Base-by-base conservation (phyloP, 35 echinoderm and acorn worm species). In the Apostichopus japonicus region DNA sequence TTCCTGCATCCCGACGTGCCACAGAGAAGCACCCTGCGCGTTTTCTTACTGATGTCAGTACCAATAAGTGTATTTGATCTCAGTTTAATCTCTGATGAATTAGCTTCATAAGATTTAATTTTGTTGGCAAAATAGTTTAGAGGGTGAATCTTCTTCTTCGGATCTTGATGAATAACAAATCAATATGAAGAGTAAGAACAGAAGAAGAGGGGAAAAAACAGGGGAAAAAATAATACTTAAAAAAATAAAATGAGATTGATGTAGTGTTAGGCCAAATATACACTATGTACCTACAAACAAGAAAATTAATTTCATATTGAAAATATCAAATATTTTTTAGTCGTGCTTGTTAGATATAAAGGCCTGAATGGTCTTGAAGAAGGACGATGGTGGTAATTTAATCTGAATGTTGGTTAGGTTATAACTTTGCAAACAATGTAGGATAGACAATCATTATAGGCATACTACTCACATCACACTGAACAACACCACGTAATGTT, bases 21-120 rank as follows among this genome's bases (percentile, higher is more conserved):
- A 58, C 81, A 84, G 81, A 55, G 81, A 55, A 84, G 10, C 54
- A 24, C 21, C 81, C 54, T 13, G 55, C 54, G 81, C 57, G 81
- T n/a, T 23, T 84, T 51, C 33, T 55, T 59, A 23, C 56, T 23
- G 24, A 57, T 57, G 81, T 84, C 81, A 84, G 17, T 8, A 58
- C 23, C 24, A 84, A 84, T 84, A 53, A 84, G 56, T n/a, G 15
- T 58, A 84, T 19, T 54, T n/a, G 15, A 16, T 84, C 56, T 58
- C 54, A 21, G 81, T 57, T 44, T 84, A 84, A 84, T 84, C 81
- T 84, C 56, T 15, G 24, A 84, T 84, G 81, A 84, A 84, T 84
- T 84, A 84, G 81, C 81, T 55, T 23, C 14, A 17, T 84, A 84
- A 84, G 81, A 84, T 84, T 84, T 84, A 84, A 84, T 84, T 84